phyloP scores from a whole-genome alignment of 2,888 invertebrate genomes.

The Glomeris marginata region DNA sequence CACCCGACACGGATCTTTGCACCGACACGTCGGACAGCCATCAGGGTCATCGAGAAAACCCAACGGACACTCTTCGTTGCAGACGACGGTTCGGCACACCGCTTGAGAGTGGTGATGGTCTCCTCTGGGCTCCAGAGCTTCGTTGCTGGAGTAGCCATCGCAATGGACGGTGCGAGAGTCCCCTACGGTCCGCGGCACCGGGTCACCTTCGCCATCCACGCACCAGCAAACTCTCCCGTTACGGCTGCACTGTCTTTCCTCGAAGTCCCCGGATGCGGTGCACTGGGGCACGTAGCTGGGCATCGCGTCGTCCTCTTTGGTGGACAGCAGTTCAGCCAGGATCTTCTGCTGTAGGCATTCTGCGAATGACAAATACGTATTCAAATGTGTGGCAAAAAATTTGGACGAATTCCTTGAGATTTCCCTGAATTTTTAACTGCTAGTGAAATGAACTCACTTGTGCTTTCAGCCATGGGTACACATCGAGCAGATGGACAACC shows the following conservation, averaged over 20 bases:
- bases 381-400: too few relatives aligned
- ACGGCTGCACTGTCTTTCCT: constrained; percentile 60
- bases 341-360: constrained; percentile 62
- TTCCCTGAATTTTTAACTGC: too few relatives aligned
- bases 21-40: constrained; percentile 71
- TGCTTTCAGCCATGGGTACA: constrained; percentile 55
- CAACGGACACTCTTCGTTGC: constrained; percentile 69
- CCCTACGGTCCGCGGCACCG: constrained; percentile 64
- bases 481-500: constrained; percentile 54
- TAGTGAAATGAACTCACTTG: constrained; percentile 32
- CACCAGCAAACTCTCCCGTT: constrained; percentile 81
- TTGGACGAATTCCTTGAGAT: too few relatives aligned
- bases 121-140: too few relatives aligned
- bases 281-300: constrained; percentile 69
- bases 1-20: constrained; percentile 61
- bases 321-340: constrained; percentile 55
- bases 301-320: constrained; percentile 61
- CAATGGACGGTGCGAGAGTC: constrained; percentile 54
- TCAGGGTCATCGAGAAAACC: constrained; percentile 54
- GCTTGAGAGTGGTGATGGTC: too few relatives aligned
- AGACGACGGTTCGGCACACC: constrained; percentile 52
- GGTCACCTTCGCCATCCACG: constrained; percentile 55
- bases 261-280: constrained; percentile 46
- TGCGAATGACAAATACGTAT: too few relatives aligned
- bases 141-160: constrained; percentile 10